Percentiles rank a stretch among this genome's conserved stretches.
Conservation (phyloP, 2,113 vertebrate genomes). For the Myodes glareolus region DNA sequence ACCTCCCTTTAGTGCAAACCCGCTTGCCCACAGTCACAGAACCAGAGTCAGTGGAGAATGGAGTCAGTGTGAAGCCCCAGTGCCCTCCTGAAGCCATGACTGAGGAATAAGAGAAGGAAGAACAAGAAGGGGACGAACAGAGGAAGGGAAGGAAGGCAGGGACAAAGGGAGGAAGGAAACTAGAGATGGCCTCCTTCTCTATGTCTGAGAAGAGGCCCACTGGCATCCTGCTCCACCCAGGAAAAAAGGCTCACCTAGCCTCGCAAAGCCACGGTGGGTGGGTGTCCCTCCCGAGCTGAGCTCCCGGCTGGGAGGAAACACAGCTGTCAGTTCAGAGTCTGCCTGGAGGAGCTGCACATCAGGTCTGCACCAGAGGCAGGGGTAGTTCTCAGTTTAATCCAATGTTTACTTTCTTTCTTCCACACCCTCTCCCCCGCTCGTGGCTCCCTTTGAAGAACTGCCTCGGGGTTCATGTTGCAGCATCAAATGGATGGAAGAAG, state of each 20-base stretch:
- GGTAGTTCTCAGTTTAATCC: neutral
- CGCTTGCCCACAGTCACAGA: neutral
- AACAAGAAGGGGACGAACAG: neutral
- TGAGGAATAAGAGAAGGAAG: neutral
- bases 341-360: neutral
- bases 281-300: neutral
- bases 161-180: no score
- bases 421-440: neutral
- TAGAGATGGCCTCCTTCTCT: neutral
- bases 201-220: neutral
- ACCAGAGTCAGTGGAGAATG: neutral
- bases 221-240: neutral
- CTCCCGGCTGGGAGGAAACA: neutral
- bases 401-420: neutral
- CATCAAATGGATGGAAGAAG: constrained; percentile 36
- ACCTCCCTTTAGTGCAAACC: neutral
- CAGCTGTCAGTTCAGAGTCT: constrained; percentile 4
- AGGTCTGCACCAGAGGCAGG: neutral
- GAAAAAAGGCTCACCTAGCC: neutral
- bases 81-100: neutral
- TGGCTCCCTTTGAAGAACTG: constrained; percentile 56
- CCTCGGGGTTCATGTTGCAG: neutral
- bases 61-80: neutral
- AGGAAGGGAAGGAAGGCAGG: no score
- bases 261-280: neutral